These are phyloP conservation scores for Chrysoperla carnea DNA, from an alignment of 1,140 invertebrate species.

Conservation along the genomic window DNA sequence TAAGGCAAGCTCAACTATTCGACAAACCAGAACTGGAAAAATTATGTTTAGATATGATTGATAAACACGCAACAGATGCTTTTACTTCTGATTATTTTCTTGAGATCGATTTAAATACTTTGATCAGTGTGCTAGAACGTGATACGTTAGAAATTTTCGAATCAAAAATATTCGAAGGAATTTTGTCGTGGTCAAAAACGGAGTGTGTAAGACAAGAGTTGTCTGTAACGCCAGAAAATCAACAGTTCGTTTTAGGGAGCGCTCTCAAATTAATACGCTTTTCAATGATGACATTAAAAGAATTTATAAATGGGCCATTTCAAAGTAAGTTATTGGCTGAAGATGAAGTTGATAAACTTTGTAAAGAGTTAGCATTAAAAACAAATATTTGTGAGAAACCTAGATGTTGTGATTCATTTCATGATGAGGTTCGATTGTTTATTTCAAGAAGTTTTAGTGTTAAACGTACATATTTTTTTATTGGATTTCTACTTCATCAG, in stretches of 20 bases:
- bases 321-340: constrained; percentile 59
- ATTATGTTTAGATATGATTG: constrained; percentile 69
- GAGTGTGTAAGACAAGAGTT: constrained; percentile 53
- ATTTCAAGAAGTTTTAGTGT: no score
- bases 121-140: constrained; percentile 62
- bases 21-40: constrained; percentile 63
- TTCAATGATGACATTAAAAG: constrained; percentile 73
- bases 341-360: constrained; percentile 55
- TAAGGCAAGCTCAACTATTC: constrained; percentile 64
- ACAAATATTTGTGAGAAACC: no score
- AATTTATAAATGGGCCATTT: constrained; percentile 68
- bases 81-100: constrained; percentile 71
- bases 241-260: constrained; percentile 44
- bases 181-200: constrained; percentile 58
- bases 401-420: no score
- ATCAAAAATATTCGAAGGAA: constrained; percentile 59
- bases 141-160: constrained; percentile 71
- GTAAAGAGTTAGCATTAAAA: constrained; percentile 67
- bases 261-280: constrained; percentile 62
- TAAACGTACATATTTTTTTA: no score
- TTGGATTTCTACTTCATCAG: no score
- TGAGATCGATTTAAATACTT: constrained; percentile 70
- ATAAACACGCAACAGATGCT: constrained; percentile 69
- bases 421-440: no score
- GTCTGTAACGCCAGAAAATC: constrained; percentile 47